phyloP scores from a whole-genome alignment of 2,888 invertebrate genomes.

The Baccha elongata region DNA sequence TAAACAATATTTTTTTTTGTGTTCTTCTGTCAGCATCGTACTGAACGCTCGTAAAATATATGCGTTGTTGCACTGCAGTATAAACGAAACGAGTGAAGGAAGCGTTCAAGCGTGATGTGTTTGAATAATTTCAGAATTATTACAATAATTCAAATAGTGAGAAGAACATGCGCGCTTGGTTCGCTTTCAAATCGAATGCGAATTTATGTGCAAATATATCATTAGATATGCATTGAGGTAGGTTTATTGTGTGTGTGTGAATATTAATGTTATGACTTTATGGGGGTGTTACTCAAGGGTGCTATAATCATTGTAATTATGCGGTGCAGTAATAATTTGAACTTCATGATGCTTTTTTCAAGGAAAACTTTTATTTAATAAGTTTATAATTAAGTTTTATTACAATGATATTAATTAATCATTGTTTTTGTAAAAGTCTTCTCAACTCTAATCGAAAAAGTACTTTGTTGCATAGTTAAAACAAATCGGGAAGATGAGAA shows the following conservation, averaged over 20 bases:
- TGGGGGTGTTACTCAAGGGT: constrained; percentile 35
- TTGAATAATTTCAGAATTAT: constrained; percentile 55
- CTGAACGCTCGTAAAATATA: neutral
- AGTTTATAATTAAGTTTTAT: too few species aligned
- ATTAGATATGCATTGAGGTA: constrained; percentile 50
- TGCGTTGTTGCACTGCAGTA: constrained; percentile 27
- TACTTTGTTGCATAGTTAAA: too few species aligned
- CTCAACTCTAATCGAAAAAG: too few species aligned
- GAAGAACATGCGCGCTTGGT: neutral
- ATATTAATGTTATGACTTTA: neutral
- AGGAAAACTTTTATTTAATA: too few species aligned
- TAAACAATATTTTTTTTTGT: constrained; percentile 22
- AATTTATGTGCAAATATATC: constrained; percentile 20
- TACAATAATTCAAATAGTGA: neutral
- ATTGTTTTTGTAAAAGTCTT: too few species aligned
- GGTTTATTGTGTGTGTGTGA: constrained; percentile 13
- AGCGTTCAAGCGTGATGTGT: constrained; percentile 53
- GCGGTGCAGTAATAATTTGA: too few species aligned
- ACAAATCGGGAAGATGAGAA: too few species aligned
- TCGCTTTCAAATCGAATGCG: constrained; percentile 15
- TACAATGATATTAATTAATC: too few species aligned
- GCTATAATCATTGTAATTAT: constrained; percentile 6
- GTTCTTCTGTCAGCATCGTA: too few species aligned
- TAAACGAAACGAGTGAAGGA: constrained; percentile 31
- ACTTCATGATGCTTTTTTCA: too few species aligned